These are phyloP conservation scores for Gisinianus flammeolus DNA, from an alignment of 2,888 invertebrate species.

Conservation along the genomic window DNA sequence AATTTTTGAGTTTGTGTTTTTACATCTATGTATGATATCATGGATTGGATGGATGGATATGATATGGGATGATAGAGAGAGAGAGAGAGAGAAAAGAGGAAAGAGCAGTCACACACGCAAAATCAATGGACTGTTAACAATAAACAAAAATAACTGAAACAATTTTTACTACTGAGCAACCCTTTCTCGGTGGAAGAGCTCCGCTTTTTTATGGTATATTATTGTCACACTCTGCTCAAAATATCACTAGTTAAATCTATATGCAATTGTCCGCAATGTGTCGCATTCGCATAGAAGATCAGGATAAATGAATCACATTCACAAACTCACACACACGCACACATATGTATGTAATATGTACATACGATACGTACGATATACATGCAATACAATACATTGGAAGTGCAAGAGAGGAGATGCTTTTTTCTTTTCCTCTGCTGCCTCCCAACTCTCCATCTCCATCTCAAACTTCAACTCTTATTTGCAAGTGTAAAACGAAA, in stretches of 20 bases:
- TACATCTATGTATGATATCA: background rate
- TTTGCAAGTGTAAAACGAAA: background rate
- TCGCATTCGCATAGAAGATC: constrained; percentile 30
- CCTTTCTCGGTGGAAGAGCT: constrained; percentile 21
- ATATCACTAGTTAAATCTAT: constrained; percentile 38
- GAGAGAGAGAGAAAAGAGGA: constrained; percentile 23
- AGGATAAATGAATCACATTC: constrained; percentile 22
- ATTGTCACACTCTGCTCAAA: constrained; percentile 35
- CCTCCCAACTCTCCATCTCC: background rate
- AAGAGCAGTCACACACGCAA: constrained; percentile 27
- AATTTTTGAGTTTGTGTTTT: background rate
- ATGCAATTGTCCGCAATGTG: constrained; percentile 41
- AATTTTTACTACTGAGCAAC: constrained; percentile 38
- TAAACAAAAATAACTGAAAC: constrained; percentile 50
- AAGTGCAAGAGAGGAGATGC: no score
- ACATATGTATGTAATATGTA: background rate
- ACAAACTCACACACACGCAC: background rate
- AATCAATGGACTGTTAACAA: constrained; percentile 52
- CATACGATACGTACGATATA: no score
- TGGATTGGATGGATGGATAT: background rate
- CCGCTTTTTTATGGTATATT: constrained; percentile 26
- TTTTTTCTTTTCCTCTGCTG: background rate
- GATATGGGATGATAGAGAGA: background rate
- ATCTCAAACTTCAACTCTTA: background rate
- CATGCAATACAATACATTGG: no score